These are phyloP conservation scores for Nesospiza acunhae DNA, from an alignment of 2,113 vertebrate genomes.

Conservation along the genomic window DNA sequence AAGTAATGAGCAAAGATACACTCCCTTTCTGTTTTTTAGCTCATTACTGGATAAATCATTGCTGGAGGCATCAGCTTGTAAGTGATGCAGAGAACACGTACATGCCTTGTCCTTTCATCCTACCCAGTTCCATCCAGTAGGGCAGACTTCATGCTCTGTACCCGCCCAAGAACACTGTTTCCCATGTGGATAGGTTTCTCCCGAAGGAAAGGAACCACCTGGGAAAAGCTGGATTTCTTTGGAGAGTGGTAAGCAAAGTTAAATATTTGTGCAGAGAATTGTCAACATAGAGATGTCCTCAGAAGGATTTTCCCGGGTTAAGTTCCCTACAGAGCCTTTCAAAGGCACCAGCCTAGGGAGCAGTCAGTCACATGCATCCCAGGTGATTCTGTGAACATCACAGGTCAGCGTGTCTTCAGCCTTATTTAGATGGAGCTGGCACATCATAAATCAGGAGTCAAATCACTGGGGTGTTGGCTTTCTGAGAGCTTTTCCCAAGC, in stretches of 20 bases:
- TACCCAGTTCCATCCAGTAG: not conserved
- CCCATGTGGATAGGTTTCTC: not conserved
- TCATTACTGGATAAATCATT: not conserved
- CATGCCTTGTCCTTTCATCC: not conserved
- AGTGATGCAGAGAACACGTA: not conserved
- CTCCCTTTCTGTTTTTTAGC: not conserved
- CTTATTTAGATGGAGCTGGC: not conserved
- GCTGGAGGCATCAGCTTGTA: not conserved
- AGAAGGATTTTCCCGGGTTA: not conserved
- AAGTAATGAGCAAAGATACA: constrained; percentile 12
- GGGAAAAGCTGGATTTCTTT: not conserved
- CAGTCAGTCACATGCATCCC: not conserved
- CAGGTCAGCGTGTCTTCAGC: not conserved
- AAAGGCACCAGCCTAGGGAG: not conserved
- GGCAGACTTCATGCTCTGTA: not conserved
- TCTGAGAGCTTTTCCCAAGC: not conserved
- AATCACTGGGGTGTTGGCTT: not conserved
- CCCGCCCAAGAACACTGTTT: not conserved
- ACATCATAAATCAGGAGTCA: not conserved
- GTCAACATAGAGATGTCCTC: not conserved
- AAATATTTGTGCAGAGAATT: not conserved
- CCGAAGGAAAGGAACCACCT: not conserved
- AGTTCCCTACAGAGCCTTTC: not conserved
- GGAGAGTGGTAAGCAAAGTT: not conserved
- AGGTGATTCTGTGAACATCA: not conserved